A percentile compares a stretch with the other conserved stretches of the same genome.
Evolutionary conservation across 2,888 invertebrate species (phyloP).

Genomic region (Corbicula japonica): DNA sequence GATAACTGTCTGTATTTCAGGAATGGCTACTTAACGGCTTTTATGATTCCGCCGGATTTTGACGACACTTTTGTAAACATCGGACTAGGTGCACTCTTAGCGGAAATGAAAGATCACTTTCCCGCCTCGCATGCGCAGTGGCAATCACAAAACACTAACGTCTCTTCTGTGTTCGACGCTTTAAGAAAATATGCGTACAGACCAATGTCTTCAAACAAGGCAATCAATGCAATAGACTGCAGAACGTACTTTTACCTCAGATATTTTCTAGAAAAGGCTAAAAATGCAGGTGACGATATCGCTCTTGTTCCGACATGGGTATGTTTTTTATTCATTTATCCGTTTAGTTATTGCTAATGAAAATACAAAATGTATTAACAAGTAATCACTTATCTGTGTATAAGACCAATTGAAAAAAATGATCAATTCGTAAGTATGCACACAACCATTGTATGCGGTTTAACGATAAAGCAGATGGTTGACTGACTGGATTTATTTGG

Average conservation of each 20-base stretch:
- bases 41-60: constrained; percentile 83
- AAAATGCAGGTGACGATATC: constrained; percentile 57
- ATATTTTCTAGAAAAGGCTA: constrained; percentile 75
- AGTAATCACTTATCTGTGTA: no score
- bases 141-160: constrained; percentile 76
- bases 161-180: constrained; percentile 78
- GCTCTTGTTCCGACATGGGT: constrained; percentile 83
- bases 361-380: no score
- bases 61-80: constrained; percentile 84
- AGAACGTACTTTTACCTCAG: constrained; percentile 81
- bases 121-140: constrained; percentile 73
- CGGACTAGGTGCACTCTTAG: constrained; percentile 79
- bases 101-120: constrained; percentile 70
- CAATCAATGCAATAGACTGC: constrained; percentile 78
- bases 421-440: no score
- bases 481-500: no score
- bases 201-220: constrained; percentile 70
- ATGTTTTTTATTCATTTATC: no score
- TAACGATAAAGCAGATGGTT: no score
- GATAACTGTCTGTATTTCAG: constrained; percentile 59
- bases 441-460: no score
- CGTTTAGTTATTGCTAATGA: no score
- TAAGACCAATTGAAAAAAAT: no score
- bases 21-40: constrained; percentile 64
- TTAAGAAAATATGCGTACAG: constrained; percentile 81